Base-by-base conservation (phyloP, 2,797 vertebrate genomes). In the Enteromius viviparus region DNA sequence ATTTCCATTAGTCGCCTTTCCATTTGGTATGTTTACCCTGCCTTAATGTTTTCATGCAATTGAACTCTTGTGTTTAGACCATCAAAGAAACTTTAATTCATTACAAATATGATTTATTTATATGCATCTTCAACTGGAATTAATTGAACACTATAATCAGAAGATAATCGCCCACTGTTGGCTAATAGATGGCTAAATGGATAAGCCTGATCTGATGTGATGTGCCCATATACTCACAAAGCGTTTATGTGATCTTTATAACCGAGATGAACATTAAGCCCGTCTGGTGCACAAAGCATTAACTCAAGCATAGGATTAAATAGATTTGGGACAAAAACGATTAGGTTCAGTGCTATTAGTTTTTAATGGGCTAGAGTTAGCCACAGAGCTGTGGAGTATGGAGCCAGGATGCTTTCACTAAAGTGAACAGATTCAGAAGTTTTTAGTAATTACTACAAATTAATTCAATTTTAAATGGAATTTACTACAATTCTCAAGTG, bases 151-250 rank as follows among this genome's bases (percentile, higher is more conserved):
- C 47, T 19, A 71, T 82, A 42, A 80, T 75, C 66, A 81, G 80
- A 86, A 83, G 82, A 68, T 60, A 76, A 81, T 68, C 66, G 32
- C 34, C 69, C 62, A 62, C 84, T 26, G 45, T 85, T 86, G 85
- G 80, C 78, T 82, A 82, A 80, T 84, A 84, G 77, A 83, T 85
- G 84, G 80, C 74, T 78, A 45, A 69, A 66, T 23, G 66, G 82
- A 87, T 84, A 78, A 77, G 26, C 58, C 68, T 17, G 55, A 51
- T 70, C 64, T 78, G 78, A 81, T 60, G 75, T 84, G 65, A 81
- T 60, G 75, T 84, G 58, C 58, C 34, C 19, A 6, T 74, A 71
- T 78, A 42, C 64, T 82, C 40, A 23, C 15, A 34, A 34, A 80
- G 40, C 58, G 68, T 76, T 70, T 82, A 51, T 65, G 45, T 49